These are phyloP conservation scores for Diaperis boleti DNA, from an alignment of 2,888 invertebrate genomes.

Conservation along the genomic window DNA sequence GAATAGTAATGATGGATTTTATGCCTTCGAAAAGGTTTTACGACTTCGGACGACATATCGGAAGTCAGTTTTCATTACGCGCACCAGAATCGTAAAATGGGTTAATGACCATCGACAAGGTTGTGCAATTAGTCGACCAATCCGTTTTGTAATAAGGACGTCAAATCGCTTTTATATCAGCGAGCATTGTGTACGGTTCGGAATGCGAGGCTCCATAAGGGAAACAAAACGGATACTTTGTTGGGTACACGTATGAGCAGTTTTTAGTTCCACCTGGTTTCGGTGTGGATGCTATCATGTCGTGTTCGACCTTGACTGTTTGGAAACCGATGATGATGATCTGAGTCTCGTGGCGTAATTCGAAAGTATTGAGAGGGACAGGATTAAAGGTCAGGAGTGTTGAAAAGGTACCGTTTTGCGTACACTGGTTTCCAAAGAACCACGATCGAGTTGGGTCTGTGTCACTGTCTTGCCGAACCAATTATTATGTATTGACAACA, in stretches of 20 bases:
- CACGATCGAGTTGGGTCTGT: too few relatives aligned
- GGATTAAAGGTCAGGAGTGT: background rate
- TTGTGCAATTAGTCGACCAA: slow-evolving; percentile 35
- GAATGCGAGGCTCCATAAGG: slow-evolving; percentile 17
- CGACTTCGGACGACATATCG: background rate
- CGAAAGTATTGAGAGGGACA: slow-evolving; percentile 39
- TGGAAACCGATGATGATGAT: slow-evolving; percentile 9
- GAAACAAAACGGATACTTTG: slow-evolving; percentile 23
- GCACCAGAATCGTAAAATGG: slow-evolving; percentile 31
- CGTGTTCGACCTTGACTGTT: slow-evolving; percentile 26
- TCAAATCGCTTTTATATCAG: slow-evolving; percentile 19
- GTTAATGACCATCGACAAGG: slow-evolving; percentile 40
- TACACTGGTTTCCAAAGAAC: too few relatives aligned
- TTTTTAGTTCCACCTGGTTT: slow-evolving; percentile 1
- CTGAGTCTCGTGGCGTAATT: slow-evolving; percentile 42
- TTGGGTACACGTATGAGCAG: background rate
- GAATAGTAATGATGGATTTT: background rate
- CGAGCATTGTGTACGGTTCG: slow-evolving; percentile 10
- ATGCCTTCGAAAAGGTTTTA: background rate
- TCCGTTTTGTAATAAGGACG: slow-evolving; percentile 24
- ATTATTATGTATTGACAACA: too few relatives aligned
- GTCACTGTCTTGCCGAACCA: too few relatives aligned
- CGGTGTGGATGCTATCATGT: background rate
- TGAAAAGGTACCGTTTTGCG: too few relatives aligned
- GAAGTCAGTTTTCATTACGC: slow-evolving; percentile 26